These are phyloP conservation scores for Conger conger DNA, from an alignment of 2,113 vertebrate species.

Conservation along the genomic window DNA sequence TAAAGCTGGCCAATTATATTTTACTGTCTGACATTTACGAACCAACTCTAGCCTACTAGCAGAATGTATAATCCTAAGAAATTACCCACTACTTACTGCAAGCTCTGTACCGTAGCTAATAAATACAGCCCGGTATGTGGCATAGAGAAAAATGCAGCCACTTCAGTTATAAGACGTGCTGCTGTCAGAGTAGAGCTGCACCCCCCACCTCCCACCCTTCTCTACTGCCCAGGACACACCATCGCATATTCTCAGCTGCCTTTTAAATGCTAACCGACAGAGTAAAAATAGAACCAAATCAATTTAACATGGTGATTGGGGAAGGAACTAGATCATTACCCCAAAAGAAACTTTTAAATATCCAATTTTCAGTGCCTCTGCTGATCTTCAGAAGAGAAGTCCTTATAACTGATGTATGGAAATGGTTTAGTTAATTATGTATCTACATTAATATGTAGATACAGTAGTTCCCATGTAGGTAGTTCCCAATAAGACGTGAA, in stretches of 20 bases:
- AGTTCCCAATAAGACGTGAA: background rate
- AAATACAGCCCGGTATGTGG: no score
- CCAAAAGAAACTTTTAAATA: conserved; percentile 41
- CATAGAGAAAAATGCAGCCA: background rate
- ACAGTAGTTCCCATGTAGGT: no score
- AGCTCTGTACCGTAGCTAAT: no score
- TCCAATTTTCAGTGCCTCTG: conserved; percentile 50
- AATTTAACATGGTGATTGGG: conserved; percentile 43
- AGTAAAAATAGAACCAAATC: conserved; percentile 55
- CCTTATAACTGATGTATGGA: background rate
- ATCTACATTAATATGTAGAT: background rate
- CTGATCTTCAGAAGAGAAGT: conserved; percentile 35
- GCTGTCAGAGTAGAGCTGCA: no score
- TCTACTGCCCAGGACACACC: conserved; percentile 33
- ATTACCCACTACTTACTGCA: no score
- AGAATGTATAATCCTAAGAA: no score
- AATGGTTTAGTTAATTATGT: background rate
- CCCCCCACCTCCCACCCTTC: conserved; percentile 22
- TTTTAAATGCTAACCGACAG: conserved; percentile 57
- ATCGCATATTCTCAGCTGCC: conserved; percentile 44
- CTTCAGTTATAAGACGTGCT: background rate
- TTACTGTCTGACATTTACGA: no score
- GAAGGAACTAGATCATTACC: conserved; percentile 47
- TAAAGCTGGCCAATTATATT: no score
- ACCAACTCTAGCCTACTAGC: no score